Evolutionary conservation across 2,888 invertebrate species (phyloP).

Genomic region (Phrixothrix hirtus): DNA sequence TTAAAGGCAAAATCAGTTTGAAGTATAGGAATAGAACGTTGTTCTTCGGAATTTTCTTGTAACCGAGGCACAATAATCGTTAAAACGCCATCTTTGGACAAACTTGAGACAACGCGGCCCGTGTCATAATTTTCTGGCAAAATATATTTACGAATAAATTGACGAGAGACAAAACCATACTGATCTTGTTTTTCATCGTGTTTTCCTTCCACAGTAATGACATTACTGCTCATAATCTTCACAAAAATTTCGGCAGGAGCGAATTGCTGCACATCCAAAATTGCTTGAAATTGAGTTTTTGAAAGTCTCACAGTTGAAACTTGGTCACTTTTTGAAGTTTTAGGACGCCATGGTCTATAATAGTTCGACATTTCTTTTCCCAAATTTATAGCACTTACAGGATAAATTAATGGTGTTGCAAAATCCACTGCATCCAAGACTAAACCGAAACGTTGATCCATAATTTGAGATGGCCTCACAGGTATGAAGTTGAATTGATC

Average conservation of each 20-base stretch:
- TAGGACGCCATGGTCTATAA: conserved; percentile 56
- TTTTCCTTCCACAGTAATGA: conserved; percentile 74
- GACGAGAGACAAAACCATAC: conserved; percentile 73
- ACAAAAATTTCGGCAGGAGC: conserved; percentile 75
- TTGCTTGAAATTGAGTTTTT: conserved; percentile 70
- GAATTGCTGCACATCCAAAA: conserved; percentile 76
- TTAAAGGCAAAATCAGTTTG: conserved; percentile 46
- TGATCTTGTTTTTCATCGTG: conserved; percentile 75
- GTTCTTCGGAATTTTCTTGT: conserved; percentile 50
- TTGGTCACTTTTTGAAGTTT: conserved; percentile 59
- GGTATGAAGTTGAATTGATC: conserved; percentile 58
- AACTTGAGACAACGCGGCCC: conserved; percentile 68
- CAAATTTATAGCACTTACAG: conserved; percentile 6
- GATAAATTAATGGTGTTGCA: conserved; percentile 41
- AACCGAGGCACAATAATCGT: conserved; percentile 66
- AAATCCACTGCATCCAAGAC: conserved; percentile 60
- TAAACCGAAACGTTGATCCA: conserved; percentile 62
- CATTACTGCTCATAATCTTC: conserved; percentile 66
- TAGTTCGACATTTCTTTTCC: conserved; percentile 38
- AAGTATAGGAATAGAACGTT: conserved; percentile 55
- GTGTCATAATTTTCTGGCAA: conserved; percentile 75
- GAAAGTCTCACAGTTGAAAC: conserved; percentile 62
- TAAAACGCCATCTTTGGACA: conserved; percentile 77
- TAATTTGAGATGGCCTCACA: conserved; percentile 54
- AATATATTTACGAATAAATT: conserved; percentile 73